These are phyloP conservation scores for Sphaeridia pumilis DNA, from an alignment of 2,888 invertebrate genomes.

Conservation along the genomic window DNA sequence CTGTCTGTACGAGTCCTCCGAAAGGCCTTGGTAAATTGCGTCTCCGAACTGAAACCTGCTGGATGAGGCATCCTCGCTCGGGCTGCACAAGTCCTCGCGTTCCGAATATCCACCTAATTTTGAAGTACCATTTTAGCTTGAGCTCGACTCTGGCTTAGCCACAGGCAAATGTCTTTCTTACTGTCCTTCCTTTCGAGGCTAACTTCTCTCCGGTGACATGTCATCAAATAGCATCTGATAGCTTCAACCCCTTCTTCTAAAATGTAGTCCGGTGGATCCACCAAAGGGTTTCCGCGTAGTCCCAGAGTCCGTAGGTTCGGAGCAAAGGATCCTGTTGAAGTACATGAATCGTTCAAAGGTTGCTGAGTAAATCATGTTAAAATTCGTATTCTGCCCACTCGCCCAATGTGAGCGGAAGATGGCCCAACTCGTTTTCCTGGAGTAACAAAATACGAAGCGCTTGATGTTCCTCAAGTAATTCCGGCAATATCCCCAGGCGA, in stretches of 20 bases:
- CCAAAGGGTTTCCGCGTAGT: slow-evolving; percentile 19
- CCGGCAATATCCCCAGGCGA: slow-evolving; percentile 14
- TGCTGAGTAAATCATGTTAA: not conserved
- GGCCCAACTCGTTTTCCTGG: slow-evolving; percentile 21
- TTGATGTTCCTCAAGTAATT: slow-evolving; percentile 13
- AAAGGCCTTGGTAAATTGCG: too few relatives aligned
- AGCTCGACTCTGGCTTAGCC: too few relatives aligned
- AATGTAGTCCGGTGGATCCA: slow-evolving; percentile 17
- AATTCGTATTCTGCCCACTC: not conserved
- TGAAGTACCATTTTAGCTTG: too few relatives aligned
- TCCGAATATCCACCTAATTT: too few relatives aligned
- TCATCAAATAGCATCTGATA: slow-evolving; percentile 16
- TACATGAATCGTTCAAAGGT: too few relatives aligned
- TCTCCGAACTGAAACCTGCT: slow-evolving; percentile 12
- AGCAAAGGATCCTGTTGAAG: too few relatives aligned
- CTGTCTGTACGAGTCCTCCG: too few relatives aligned
- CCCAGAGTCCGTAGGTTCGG: slow-evolving; percentile 21
- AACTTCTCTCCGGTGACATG: not conserved
- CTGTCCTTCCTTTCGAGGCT: not conserved
- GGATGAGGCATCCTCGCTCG: too few relatives aligned
- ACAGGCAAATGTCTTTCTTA: too few relatives aligned
- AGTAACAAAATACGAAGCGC: slow-evolving; percentile 20
- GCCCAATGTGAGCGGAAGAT: slow-evolving; percentile 24
- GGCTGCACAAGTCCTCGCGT: too few relatives aligned
- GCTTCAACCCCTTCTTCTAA: slow-evolving; percentile 15